Conservation (phyloP, 2,797 vertebrate genomes). For the Artibeus lituratus region DNA sequence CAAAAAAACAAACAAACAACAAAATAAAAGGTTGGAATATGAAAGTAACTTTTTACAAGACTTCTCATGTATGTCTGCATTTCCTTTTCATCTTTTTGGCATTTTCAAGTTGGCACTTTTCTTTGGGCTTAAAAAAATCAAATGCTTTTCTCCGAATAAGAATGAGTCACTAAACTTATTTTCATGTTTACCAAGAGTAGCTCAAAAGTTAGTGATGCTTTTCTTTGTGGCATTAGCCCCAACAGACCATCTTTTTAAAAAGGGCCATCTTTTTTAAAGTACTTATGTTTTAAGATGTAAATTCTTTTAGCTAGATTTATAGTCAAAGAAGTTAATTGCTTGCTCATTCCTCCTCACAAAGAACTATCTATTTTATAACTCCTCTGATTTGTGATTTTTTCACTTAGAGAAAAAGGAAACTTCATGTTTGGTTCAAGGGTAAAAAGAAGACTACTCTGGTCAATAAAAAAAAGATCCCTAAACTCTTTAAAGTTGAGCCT, state of each 20-base stretch:
- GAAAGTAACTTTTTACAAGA: constrained; percentile 52
- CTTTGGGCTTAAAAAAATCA: constrained; percentile 28
- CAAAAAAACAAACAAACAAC: constrained; percentile 5
- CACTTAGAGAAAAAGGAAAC: background rate
- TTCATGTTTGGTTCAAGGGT: background rate
- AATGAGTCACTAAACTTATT: constrained; percentile 62
- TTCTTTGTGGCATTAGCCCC: constrained; percentile 1
- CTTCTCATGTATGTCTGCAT: constrained; percentile 39
- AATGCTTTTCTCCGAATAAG: constrained; percentile 59
- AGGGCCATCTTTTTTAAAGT: background rate
- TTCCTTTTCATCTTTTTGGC: constrained; percentile 61
- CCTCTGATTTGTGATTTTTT: background rate
- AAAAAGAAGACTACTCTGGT: background rate
- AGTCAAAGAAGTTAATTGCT: constrained; percentile 37
- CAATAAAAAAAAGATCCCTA: background rate
- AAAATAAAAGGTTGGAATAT: background rate
- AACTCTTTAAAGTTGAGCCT: background rate
- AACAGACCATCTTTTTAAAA: too few species aligned
- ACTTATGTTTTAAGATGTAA: background rate
- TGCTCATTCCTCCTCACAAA: background rate
- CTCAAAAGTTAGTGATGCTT: background rate
- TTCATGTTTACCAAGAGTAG: constrained; percentile 40
- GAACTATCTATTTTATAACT: background rate
- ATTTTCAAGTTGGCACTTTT: constrained; percentile 62
- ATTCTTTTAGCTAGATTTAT: constrained; percentile 19